These are phyloP conservation scores for Tetragnatha versicolor DNA, from an alignment of 1,140 invertebrate genomes.

Conservation along the genomic window DNA sequence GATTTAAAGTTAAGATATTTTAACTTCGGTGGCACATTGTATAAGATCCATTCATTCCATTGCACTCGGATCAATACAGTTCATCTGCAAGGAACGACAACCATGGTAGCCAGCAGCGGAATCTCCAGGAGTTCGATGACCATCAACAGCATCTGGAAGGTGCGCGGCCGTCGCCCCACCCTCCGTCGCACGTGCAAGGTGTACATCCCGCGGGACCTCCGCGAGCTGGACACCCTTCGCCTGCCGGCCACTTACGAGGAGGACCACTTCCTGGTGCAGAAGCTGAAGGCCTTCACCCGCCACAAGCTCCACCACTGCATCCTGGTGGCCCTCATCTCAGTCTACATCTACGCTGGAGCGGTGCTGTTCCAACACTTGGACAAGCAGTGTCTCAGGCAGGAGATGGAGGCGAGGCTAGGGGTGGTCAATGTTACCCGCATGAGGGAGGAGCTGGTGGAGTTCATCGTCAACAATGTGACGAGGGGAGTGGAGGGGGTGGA, in stretches of 20 bases:
- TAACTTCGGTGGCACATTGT: no score
- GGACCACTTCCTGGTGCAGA: constrained; percentile 42
- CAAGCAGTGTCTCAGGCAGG: background rate
- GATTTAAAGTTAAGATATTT: no score
- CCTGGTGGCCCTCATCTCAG: constrained; percentile 19
- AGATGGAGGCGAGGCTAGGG: no score
- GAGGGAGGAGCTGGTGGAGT: background rate
- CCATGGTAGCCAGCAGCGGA: background rate
- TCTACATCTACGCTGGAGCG: constrained; percentile 44
- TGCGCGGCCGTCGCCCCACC: constrained; percentile 42
- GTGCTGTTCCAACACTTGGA: constrained; percentile 45
- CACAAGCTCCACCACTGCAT: constrained; percentile 40
- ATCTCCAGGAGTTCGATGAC: constrained; percentile 44
- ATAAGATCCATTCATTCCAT: background rate
- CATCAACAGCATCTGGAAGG: constrained; percentile 49
- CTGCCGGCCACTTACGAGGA: constrained; percentile 49
- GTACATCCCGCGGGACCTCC: constrained; percentile 37
- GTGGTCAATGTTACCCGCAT: constrained; percentile 5
- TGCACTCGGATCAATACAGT: no score
- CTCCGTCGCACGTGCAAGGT: constrained; percentile 48
- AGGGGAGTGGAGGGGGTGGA: background rate
- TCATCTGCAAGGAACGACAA: background rate
- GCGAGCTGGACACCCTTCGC: constrained; percentile 36
- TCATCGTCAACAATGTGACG: background rate
- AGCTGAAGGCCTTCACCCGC: constrained; percentile 38